Evolutionary conservation across 2,888 invertebrate genomes (phyloP), one percentile per base, ranked within the genome.

Genomic region (Lamellibrachia columna): DNA sequence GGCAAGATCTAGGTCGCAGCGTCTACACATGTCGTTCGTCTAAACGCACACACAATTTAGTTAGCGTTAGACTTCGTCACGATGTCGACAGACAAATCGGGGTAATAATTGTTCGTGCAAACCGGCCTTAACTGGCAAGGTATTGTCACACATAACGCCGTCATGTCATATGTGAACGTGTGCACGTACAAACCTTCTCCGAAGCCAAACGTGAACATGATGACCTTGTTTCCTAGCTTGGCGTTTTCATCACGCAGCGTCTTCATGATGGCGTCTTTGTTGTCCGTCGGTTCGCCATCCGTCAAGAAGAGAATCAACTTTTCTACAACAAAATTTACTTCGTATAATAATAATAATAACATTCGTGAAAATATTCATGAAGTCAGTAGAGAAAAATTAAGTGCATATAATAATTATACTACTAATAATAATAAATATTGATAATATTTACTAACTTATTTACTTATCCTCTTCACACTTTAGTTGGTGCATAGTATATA

Each of bases 221-320:
- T 75, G 75, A 75, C 75, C 22, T 75, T 75, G 75, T 75, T 75
- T 4, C 75, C 22, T n/a, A 75, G n/a, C 75, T 75, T 22, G 75
- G 75, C 75, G 75, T 75, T 75, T 75, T 75, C 75, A 22, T 75
- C 75, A 22, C 75, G 75, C 75, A 75, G 22, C 6, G 75, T 75
- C 22, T 75, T 15, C 75, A 75, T 75, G 75, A 75, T 75, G 75
- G 22, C n/a, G 6, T 75, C 75, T 22, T 75, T 75, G 75, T 75
- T 75, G 22, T 75, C 75, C 22, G 75, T 22, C 6, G 75, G 75
- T 15, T 22, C 75, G 75, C 75, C 75, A n/a, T 75, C 75, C 15
- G 75, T 75, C 75, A 75, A n/a, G 75, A 75, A 75, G 22, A 75
- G 75, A 75, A 75, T 15, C 75, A 75, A 75, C 75, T 75, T 75